phyloP scores from a whole-genome alignment of 1,140 invertebrate genomes.

The Archivesica marissinica region DNA sequence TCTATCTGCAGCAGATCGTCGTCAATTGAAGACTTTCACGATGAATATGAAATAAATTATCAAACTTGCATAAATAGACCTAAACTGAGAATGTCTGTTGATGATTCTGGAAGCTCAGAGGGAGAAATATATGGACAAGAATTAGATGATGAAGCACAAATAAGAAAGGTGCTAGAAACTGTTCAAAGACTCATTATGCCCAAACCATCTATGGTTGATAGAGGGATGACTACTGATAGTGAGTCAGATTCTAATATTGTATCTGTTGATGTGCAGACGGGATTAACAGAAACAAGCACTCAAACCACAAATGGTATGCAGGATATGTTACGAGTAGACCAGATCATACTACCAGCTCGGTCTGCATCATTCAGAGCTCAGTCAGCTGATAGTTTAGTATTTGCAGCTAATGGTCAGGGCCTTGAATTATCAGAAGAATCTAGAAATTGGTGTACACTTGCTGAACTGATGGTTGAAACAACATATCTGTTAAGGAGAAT shows the following conservation, averaged over 20 bases:
- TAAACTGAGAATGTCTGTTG: background rate
- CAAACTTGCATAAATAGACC: background rate
- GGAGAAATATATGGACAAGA: conserved; percentile 18
- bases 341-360: conserved; percentile 58
- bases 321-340: conserved; percentile 24
- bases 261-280: conserved; percentile 50
- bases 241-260: background rate
- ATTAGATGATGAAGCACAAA: conserved; percentile 37
- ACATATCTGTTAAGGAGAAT: conserved; percentile 68
- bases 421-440: conserved; percentile 64
- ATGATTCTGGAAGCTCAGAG: conserved; percentile 5
- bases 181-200: conserved; percentile 53
- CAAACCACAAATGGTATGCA: background rate
- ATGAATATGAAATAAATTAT: conserved; percentile 47
- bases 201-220: conserved; percentile 32
- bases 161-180: conserved; percentile 29
- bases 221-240: conserved; percentile 36
- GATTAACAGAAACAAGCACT: conserved; percentile 2
- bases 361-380: conserved; percentile 66
- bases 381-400: conserved; percentile 52
- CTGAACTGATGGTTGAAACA: conserved; percentile 71
- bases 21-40: conserved; percentile 30
- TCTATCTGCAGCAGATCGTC: conserved; percentile 46
- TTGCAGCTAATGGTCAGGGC: conserved; percentile 41
- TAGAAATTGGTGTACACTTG: conserved; percentile 70